Percentiles rank a stretch among this genome's conserved stretches.
Conservation (phyloP, 2,888 invertebrate species). For the Meta bourneti region DNA sequence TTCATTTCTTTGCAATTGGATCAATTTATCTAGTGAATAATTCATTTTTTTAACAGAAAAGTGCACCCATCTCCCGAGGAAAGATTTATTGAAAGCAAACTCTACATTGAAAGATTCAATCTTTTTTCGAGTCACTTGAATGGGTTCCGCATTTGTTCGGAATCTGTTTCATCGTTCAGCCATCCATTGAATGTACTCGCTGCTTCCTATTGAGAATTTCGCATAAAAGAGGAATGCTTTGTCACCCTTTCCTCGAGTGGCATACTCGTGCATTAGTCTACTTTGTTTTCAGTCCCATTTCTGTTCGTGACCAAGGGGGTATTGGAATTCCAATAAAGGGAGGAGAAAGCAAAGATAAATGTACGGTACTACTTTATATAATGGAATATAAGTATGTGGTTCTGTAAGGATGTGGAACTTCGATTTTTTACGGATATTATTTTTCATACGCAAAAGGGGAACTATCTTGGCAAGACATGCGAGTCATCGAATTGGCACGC, state of each 20-base stretch:
- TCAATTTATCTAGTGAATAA: not conserved
- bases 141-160: not conserved
- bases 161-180: not conserved
- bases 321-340: not conserved
- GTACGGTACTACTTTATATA: not conserved
- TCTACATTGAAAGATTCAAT: not conserved
- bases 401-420: not conserved
- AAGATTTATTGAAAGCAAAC: not conserved
- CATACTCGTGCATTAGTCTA: not conserved
- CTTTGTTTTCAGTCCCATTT: not conserved
- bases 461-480: not conserved
- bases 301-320: constrained; percentile 18
- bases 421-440: not conserved
- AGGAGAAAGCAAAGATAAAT: not conserved
- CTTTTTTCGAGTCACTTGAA: constrained; percentile 3
- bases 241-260: not conserved
- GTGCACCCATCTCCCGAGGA: not conserved
- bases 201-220: not conserved
- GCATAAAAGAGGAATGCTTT: not conserved
- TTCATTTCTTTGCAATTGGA: not conserved
- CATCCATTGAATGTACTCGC: not conserved
- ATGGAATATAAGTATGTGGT: not conserved
- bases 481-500: too few species aligned
- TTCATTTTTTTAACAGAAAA: not conserved
- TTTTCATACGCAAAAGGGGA: not conserved